These are phyloP conservation scores for Tragelaphus scriptus DNA, from an alignment of 2,113 vertebrate genomes.

Conservation along the genomic window DNA sequence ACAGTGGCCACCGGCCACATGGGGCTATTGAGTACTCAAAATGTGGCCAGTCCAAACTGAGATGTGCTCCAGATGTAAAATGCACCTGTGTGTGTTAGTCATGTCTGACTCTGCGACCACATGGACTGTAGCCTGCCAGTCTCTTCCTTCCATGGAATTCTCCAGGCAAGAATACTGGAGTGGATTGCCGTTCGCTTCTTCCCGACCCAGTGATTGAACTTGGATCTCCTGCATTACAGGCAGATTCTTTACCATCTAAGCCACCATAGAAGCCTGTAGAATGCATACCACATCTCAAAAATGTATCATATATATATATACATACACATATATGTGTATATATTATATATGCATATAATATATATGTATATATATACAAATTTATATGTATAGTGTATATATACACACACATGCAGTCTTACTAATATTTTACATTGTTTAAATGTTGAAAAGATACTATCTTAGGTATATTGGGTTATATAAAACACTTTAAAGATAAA, in stretches of 20 bases:
- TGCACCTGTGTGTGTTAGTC: background rate
- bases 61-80: background rate
- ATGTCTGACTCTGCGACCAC: background rate
- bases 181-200: background rate
- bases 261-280: background rate
- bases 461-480: background rate
- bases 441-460: background rate
- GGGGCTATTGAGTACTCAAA: background rate
- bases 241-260: background rate
- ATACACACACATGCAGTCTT: background rate
- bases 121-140: background rate
- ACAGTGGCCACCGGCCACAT: background rate
- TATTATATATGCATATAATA: background rate
- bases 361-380: background rate
- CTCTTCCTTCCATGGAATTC: background rate
- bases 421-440: background rate
- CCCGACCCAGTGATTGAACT: background rate
- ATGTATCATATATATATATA: background rate
- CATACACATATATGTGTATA: background rate
- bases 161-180: background rate
- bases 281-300: background rate
- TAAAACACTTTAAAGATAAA: background rate
- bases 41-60: background rate
- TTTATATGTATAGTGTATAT: background rate
- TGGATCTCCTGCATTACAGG: background rate